Conservation (phyloP, 2,888 invertebrate genomes). For the Physocephala rufipes region DNA sequence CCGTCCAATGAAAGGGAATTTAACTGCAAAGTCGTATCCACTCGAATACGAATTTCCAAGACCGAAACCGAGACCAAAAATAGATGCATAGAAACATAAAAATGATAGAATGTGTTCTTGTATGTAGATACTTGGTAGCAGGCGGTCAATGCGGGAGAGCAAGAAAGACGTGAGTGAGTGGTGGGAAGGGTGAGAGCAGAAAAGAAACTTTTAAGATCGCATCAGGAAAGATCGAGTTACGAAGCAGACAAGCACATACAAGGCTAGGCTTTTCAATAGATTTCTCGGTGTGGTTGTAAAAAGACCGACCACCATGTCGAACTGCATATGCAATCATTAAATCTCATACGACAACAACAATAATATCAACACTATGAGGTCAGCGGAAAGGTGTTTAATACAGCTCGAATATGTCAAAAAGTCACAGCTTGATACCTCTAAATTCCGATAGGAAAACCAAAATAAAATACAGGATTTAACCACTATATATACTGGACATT, state of each 20-base stretch:
- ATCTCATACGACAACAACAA: constrained; percentile 22
- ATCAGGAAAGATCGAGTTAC: too few relatives aligned
- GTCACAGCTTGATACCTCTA: constrained; percentile 8
- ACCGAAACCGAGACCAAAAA: constrained; percentile 26
- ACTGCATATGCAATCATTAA: background rate
- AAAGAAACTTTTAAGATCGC: constrained; percentile 7
- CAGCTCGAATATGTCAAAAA: constrained; percentile 9
- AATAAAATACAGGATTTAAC: background rate
- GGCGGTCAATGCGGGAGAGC: background rate
- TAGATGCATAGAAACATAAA: constrained; percentile 28
- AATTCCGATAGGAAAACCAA: background rate
- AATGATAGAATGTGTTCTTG: background rate
- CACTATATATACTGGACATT: background rate
- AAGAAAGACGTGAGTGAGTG: too few relatives aligned
- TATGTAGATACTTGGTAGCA: constrained; percentile 15
- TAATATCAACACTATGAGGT: background rate
- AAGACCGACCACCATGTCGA: constrained; percentile 24
- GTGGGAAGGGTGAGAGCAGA: too few relatives aligned
- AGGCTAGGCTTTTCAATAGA: too few relatives aligned
- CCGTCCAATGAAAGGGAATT: constrained; percentile 40
- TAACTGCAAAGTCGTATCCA: constrained; percentile 38
- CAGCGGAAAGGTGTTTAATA: background rate
- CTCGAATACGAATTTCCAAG: constrained; percentile 27
- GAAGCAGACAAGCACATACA: too few relatives aligned
- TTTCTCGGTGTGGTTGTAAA: background rate